Evolutionary conservation across 2,113 vertebrate species (phyloP), one percentile per base, ranked within the genome.

Genomic region (Serinus canaria): DNA sequence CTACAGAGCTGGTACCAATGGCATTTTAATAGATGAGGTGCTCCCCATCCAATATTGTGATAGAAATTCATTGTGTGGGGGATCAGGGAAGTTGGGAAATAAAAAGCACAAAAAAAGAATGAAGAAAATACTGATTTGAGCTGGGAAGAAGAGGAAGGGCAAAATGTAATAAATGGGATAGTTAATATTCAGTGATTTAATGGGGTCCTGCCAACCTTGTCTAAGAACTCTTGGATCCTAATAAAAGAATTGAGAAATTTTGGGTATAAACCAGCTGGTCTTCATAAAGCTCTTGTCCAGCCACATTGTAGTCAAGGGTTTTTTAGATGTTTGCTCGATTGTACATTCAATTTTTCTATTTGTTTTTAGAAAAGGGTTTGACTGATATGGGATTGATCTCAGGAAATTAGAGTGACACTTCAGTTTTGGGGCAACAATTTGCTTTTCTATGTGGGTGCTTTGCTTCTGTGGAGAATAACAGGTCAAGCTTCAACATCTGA

Each of bases 21-120:
- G 72, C 59, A 80, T 88, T 94, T 96, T 95, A 95, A 94, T 74
- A 79, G 79, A 82, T 87, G 89, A 95, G 89, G 60, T 66, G n/a
- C 58, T 93, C 52, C 59, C 47, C 43, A 35, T 75, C 53, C 63
- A 83, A 17, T 84, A 62, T 24, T 52, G 59, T 58, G 49, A 37
- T 25, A 80, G 58, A 75, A 88, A 87, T 94, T 73, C 70, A 21
- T 76, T 56, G 23, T 75, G 37, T 64, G 68, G 46, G 47, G 62
- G 74, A 91, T 91, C 81, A 25, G 37, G 53, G 37, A 83, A 76
- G n/a, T 3, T 80, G 89, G 64, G 47, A 79, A 78, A 70, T 31
- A 46, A 79, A 84, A 86, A 79, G 2, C 30, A 67, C 25, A 56
- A 62, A 76, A 76, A 67, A 44, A 23, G 17, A 39, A 25, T 20